Evolutionary conservation across 2,113 vertebrate genomes (phyloP), one percentile per base, ranked within the genome.

Genomic region (Strigops habroptila): DNA sequence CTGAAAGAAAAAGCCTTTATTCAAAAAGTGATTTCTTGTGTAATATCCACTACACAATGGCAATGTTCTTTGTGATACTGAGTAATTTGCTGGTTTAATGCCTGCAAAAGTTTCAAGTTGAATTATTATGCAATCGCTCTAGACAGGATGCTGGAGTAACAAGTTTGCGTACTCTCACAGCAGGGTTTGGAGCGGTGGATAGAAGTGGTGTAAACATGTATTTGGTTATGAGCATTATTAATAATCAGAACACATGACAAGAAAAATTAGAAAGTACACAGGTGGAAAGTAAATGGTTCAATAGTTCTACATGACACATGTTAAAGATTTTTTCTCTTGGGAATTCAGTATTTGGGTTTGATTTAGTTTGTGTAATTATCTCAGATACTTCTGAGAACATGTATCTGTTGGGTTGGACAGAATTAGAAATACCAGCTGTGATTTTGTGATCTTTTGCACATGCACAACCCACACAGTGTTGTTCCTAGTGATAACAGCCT

Each of bases 351-450:
- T 96, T 95, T 93, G 92, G 82, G 77, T 89, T 89, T 76, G 88
- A 64, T 88, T 94, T 14, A 64, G 80, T 65, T 67, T 57, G 35
- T 90, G 80, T 39, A 68, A 91, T 95, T 84, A 86, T 64, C 69
- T 86, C 27, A 46, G 86, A 64, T 78, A 55, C 44, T 87, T 93
- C 67, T 75, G 88, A 68, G 92, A 91, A 71, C 80, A 19, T 39
- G 1, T 43, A 57, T 94, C 84, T 90, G 63, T 80, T 49, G 82
- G 51, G 14, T 9, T 64, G 86, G 82, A 41, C 6, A 43, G 80
- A 94, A 90, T 95, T 84, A 88, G 83, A 92, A 78, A 51, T 95
- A 69, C 60, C 95, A 90, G 90, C 86, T 95, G 88, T 78, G 75
- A 86, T 90, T 83, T 74, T 52, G 39, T 80, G 88, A 86, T 88